Evolutionary conservation across 2,888 invertebrate species (phyloP), one percentile per base, ranked within the genome.

Genomic region (Amitus sp.): DNA sequence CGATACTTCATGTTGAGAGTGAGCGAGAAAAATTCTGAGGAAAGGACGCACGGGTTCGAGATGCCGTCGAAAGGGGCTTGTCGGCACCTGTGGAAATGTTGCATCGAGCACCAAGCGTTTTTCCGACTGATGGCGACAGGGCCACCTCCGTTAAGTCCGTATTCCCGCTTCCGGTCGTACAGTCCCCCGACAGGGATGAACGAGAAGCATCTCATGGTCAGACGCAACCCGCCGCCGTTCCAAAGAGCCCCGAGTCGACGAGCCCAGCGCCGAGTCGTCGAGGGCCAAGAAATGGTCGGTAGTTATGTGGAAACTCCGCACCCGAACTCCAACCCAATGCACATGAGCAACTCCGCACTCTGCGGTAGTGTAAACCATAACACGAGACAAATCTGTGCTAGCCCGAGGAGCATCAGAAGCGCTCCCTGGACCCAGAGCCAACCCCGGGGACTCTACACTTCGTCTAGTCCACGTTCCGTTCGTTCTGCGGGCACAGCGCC

Each of bases 1-100:
- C 91, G 95, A 80, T 96, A 95, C 85, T 97, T 98, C 85, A 96
- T 97, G 94, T 87, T 97, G 58, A 88, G 94, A 78, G 96, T 97
- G 70, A 92, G 93, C 76, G 97, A 97, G 85, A 97, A 96, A 87
- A 96, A 95, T 85, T 96, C 96, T 81, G 96, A 96, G 75, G 95
- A 96, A 70, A 93, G 94, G 79, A 96, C 96, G n/a, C 96, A 95
- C 82, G 96, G 96, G 4, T 97, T 97, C 83, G 96, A 96, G 84
- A 93, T 95, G 18, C 93, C 94, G 43, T 93, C 94, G 55, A 91
- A 95, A 73, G 87, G 93, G 18, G 96, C 96, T 12, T 96, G 96
- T 82, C 94, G 96, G 76, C 96, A 97, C 84, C 86, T 98, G 70
- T 97, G 96, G 95, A 92, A 94, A 72, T 97, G 97, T 83, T 96